Percentiles rank a stretch among this genome's conserved stretches.
Evolutionary conservation across 37 sponge, comb jelly and placozoan species (phyloP).

Genomic region (Beroe forskalii): DNA sequence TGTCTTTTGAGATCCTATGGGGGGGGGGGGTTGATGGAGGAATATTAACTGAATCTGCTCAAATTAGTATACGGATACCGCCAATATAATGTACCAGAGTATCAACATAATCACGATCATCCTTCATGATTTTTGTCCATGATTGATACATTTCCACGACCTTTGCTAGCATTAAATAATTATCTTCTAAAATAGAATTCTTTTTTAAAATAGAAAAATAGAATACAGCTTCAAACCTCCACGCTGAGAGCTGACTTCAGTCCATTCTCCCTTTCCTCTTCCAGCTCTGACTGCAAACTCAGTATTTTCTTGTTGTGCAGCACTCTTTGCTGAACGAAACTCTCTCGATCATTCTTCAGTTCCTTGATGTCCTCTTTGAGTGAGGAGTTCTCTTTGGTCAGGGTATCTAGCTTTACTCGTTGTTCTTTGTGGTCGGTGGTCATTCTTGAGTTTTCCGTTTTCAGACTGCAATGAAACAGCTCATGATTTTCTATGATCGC

Average conservation of each 20-base stretch:
- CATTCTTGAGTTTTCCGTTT: background rate
- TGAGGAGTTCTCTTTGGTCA: background rate
- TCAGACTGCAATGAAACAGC: background rate
- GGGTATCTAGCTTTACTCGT: background rate
- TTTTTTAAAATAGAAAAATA: no score
- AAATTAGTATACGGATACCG: no score
- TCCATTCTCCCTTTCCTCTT: conserved; percentile 23
- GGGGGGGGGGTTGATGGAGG: background rate
- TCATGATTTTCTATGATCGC: no score
- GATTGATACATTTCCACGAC: no score
- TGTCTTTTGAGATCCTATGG: conserved; percentile 61
- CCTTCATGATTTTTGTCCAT: no score
- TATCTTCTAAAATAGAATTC: no score
- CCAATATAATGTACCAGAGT: no score
- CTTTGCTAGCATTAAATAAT: no score
- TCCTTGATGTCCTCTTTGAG: background rate
- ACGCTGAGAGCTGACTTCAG: background rate
- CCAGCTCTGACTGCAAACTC: conserved; percentile 3
- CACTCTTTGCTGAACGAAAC: conserved; percentile 10
- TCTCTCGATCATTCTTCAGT: background rate
- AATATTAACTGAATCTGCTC: no score
- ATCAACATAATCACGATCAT: no score
- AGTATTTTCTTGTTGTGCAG: background rate
- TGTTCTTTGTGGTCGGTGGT: background rate
- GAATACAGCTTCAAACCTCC: conserved; percentile 27